Base-by-base conservation (phyloP, 53 echinoderm and acorn worm genomes). In the Temnopleurus reevesii region DNA sequence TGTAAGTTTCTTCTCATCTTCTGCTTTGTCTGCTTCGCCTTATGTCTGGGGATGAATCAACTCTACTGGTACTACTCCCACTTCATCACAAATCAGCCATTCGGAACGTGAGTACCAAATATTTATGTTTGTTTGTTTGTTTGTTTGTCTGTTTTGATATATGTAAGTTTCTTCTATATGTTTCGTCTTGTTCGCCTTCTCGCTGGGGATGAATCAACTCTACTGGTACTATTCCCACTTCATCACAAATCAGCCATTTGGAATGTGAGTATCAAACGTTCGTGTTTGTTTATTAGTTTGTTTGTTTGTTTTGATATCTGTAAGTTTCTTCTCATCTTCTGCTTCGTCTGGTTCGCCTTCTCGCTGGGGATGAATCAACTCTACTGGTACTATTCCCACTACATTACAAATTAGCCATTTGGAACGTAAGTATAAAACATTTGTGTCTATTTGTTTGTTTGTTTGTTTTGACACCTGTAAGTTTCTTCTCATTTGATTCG, bases 331-430 rank as follows among this genome's bases (percentile, higher is more conserved):
- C 83, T 97, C 89, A 93, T 97, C 59, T 95, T 97, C 90, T 95
- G 93, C 46, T 96, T 99, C 45, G 99, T 99, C 9, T 99, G 99
- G 99, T 93, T 99, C 46, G 96, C 99, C 4, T 99, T 99, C 90
- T 87, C 88, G 2, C 89, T 99, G 31, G 99, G 99, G 4, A 95
- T 99, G 95, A 99, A 96, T 66, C 99, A 96, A 55, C 83, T 99
- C 12, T 99, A 99, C 89, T 98, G 98, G 98, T 98, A 98, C 88
- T 87, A 87, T 53, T 87, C 88, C 49, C 31, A 30, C 26, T 87
- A 66, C 89, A 92, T 89, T 76, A 87, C 64, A 36, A 59, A 71
- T 7, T 91, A 94, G 53, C 94, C 94, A 12, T 94, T 92, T 41
- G 90, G 88, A 89, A 45, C 95, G 95, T 94, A 89, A 95, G 97